Evolutionary conservation across 2,797 vertebrate genomes (phyloP).

Genomic region (Danio albolineatus): DNA sequence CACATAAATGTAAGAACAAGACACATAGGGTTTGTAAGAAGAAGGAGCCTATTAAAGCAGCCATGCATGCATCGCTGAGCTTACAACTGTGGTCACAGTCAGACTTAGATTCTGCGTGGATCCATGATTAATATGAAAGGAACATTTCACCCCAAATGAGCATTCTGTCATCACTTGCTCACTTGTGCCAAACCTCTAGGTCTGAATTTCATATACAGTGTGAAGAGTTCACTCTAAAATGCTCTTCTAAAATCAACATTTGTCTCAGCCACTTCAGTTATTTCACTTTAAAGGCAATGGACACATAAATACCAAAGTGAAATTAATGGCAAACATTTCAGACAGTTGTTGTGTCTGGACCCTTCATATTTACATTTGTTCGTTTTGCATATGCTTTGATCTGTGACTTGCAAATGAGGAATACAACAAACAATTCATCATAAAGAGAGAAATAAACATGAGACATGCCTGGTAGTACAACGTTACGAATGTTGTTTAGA

Average conservation of each 20-base stretch:
- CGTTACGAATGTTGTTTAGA: too few relatives aligned
- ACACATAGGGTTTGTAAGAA: slow-evolving; percentile 27
- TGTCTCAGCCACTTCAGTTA: too few relatives aligned
- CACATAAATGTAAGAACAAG: slow-evolving; percentile 40
- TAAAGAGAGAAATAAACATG: too few relatives aligned
- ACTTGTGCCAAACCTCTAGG: neutral
- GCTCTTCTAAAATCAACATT: too few relatives aligned
- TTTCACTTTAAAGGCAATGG: neutral
- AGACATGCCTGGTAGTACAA: too few relatives aligned
- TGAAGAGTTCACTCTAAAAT: neutral
- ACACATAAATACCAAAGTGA: too few relatives aligned
- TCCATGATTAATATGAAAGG: slow-evolving; percentile 20
- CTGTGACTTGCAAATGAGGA: too few relatives aligned
- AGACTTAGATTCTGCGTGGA: slow-evolving; percentile 3
- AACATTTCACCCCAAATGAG: neutral
- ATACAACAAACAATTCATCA: too few relatives aligned
- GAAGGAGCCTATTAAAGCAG: slow-evolving; percentile 44
- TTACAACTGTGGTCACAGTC: slow-evolving; percentile 31
- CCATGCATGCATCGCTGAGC: slow-evolving; percentile 42
- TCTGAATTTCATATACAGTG: neutral
- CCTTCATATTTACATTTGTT: too few relatives aligned
- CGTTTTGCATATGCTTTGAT: too few relatives aligned
- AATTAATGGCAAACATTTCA: too few relatives aligned
- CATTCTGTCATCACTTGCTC: neutral
- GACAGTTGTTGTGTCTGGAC: too few relatives aligned